Evolutionary conservation across 2,797 vertebrate species (phyloP).

Genomic region (Dallia pectoralis): DNA sequence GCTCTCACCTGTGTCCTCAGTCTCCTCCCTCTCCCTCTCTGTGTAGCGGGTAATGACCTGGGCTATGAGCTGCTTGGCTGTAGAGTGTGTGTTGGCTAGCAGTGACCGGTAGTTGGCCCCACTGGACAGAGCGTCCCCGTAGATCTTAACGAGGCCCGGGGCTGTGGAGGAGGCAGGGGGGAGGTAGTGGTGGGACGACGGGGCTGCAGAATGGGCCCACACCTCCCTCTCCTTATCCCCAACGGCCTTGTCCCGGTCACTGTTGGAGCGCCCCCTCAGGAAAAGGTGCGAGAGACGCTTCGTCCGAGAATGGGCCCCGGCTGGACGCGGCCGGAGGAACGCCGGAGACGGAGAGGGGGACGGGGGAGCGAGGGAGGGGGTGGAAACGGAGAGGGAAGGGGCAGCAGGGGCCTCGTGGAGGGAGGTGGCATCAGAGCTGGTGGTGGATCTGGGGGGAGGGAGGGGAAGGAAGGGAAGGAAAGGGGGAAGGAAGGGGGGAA

Average conservation of each 20-base stretch:
- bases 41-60: conserved; percentile 83
- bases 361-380: conserved; percentile 75
- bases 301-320: conserved; percentile 77
- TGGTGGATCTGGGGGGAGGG: conserved; percentile 73
- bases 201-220: conserved; percentile 72
- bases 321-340: conserved; percentile 76
- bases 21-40: conserved; percentile 78
- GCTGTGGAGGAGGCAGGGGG: conserved; percentile 75
- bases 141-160: conserved; percentile 82
- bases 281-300: conserved; percentile 91
- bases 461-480: conserved; percentile 16
- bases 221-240: conserved; percentile 71
- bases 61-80: conserved; percentile 76
- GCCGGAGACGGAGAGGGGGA: conserved; percentile 73
- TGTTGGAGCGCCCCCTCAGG: conserved; percentile 80
- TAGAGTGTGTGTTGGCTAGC: conserved; percentile 76
- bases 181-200: conserved; percentile 78
- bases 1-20: conserved; percentile 67
- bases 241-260: conserved; percentile 74
- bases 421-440: conserved; percentile 82
- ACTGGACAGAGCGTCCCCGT: conserved; percentile 79
- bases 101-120: conserved; percentile 83
- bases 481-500: background rate
- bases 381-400: conserved; percentile 82
- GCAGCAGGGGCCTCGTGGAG: conserved; percentile 74